Percentiles rank a stretch among this genome's conserved stretches.
Conservation (phyloP, 2,888 invertebrate genomes). For the Pyrochroa serraticornis region DNA sequence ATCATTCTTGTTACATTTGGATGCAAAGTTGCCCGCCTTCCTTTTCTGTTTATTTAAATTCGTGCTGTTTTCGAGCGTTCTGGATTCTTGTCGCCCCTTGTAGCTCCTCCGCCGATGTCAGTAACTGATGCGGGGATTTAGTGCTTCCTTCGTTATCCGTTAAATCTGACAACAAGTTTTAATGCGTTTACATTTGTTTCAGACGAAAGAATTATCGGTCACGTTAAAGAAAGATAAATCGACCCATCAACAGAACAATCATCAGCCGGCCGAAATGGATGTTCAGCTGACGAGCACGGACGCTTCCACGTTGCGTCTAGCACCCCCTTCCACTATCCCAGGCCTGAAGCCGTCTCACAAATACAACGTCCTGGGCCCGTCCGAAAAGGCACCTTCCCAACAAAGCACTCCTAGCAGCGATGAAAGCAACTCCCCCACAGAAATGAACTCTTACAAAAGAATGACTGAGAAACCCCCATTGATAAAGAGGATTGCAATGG, state of each 20-base stretch:
- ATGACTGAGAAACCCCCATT: constrained; percentile 82
- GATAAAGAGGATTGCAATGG: constrained; percentile 78
- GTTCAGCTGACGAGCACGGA: constrained; percentile 60
- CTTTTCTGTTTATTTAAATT: background rate
- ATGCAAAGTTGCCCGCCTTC: background rate
- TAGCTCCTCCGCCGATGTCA: background rate
- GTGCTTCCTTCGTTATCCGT: constrained; percentile 16
- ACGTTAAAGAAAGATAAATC: constrained; percentile 50
- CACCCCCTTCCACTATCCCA: constrained; percentile 70
- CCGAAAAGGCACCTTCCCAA: constrained; percentile 56
- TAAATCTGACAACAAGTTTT: constrained; percentile 17
- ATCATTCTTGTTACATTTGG: background rate
- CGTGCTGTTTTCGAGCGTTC: background rate
- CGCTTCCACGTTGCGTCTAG: constrained; percentile 59
- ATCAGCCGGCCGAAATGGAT: constrained; percentile 59
- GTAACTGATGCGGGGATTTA: constrained; percentile 11
- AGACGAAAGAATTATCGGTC: constrained; percentile 56
- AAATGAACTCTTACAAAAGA: constrained; percentile 83
- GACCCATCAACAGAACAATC: constrained; percentile 41
- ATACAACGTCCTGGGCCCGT: constrained; percentile 60
- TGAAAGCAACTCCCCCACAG: constrained; percentile 87
- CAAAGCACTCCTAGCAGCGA: constrained; percentile 75
- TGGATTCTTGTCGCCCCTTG: background rate
- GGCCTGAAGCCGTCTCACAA: constrained; percentile 68
- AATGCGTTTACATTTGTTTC: constrained; percentile 36